Base-by-base conservation (phyloP, 2,797 vertebrate species). In the Bovichtus diacanthus region DNA sequence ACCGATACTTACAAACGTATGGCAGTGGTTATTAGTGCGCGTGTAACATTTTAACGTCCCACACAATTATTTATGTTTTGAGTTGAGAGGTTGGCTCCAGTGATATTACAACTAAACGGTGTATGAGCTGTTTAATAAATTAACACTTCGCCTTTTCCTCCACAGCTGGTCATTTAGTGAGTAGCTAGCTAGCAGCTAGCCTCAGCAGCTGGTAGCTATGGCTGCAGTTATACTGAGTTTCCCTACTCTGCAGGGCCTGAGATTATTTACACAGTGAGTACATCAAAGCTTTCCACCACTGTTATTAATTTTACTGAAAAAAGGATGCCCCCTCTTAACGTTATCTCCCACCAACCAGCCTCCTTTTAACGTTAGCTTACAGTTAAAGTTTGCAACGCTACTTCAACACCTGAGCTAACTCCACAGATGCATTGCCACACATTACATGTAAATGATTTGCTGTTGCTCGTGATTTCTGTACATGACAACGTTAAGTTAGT, bases 161-260 rank as follows among this genome's bases (percentile, higher is more conserved):
- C 5, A 25, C 27, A 16, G 29, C 39, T 9, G 31, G 1, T 66
- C 25, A 11, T 23, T 49, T 21, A 43, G 5, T 21, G 19, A 53
- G 58, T 46, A 62, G 58, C 54, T 46, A 63, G 68, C 43, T 76
- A 70, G 77, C 51, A 29, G 78, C 76, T 85, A 88, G 63, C 74
- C n/a, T 23, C 29, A 51, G 15, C 47, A 80, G 85, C 83, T 87
- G 67, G 44, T 55, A 72, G 78, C 51, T 9, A 93, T 96, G 95
- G 93, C 95, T 87, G 92, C 94, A 43, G 92, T 94, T 43, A 90
- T 95, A 27, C 76, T 94, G 78, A 93, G 90, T 80, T 91, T 91
- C 59, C 83, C 90, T 51, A 82, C 82, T 73, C 86, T 88, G 16
- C 92, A 87, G 15, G 86, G 88, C 70, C 68, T 94, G 70, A 93